phyloP scores from a whole-genome alignment of 2,888 invertebrate genomes.

The Hermodice carunculata region DNA sequence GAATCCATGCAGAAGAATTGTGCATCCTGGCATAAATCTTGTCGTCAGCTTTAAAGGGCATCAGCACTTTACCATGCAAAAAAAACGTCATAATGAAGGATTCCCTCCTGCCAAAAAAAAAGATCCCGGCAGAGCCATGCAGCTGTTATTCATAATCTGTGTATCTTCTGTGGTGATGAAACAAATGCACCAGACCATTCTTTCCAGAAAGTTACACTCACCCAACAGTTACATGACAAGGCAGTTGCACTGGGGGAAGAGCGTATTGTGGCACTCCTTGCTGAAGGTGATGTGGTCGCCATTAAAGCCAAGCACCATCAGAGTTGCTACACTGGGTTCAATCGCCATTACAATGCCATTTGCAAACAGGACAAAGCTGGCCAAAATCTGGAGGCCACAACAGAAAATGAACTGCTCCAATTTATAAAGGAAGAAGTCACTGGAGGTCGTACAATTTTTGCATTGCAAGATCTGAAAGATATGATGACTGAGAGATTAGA shows the following conservation, averaged over 20 bases:
- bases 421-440: slow-evolving; percentile 29
- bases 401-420: slow-evolving; percentile 32
- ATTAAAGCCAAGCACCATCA: slow-evolving; percentile 24
- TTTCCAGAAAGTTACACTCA: slow-evolving; percentile 23
- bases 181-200: slow-evolving; percentile 21
- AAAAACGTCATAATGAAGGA: slow-evolving; percentile 20
- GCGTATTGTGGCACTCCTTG: slow-evolving; percentile 24
- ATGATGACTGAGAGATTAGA: slow-evolving; percentile 23
- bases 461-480: slow-evolving; percentile 26
- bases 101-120: slow-evolving; percentile 11
- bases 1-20: slow-evolving; percentile 7
- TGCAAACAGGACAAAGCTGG: slow-evolving; percentile 12
- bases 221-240: slow-evolving; percentile 22
- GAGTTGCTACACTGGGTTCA: slow-evolving; percentile 30
- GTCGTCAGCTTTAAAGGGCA: slow-evolving; percentile 19
- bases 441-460: slow-evolving; percentile 27
- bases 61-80: slow-evolving; percentile 22
- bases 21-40: slow-evolving; percentile 20
- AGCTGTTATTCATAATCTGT: slow-evolving; percentile 11
- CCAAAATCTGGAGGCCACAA: slow-evolving; percentile 23
- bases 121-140: not conserved
- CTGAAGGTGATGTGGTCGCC: slow-evolving; percentile 26
- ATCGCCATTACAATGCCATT: slow-evolving; percentile 19
- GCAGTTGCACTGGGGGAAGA: slow-evolving; percentile 24
- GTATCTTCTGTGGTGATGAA: too few species aligned